Percentiles rank a stretch among this genome's conserved stretches.
These are phyloP conservation scores for Percopsis transmontana DNA, from an alignment of 2,113 vertebrate genomes.

Conservation along the genomic window DNA sequence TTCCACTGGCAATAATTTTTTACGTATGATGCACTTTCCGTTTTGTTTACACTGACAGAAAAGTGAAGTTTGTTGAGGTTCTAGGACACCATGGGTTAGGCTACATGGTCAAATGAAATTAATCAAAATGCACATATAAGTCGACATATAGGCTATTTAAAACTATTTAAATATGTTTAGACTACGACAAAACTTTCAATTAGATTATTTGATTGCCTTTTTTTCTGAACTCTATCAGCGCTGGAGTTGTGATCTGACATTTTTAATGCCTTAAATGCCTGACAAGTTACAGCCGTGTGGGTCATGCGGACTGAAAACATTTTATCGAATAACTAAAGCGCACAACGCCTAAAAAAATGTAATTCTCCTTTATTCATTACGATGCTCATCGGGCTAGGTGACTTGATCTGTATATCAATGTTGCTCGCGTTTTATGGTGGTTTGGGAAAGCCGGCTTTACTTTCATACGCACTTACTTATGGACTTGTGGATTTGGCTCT, in stretches of 20 bases:
- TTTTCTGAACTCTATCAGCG: neutral
- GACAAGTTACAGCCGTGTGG: neutral
- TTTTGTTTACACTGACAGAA: no score
- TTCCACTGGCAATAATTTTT: no score
- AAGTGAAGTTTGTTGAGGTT: no score
- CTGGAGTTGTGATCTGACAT: constrained; percentile 47
- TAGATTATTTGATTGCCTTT: constrained; percentile 5
- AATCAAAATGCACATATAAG: neutral
- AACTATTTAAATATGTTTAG: no score
- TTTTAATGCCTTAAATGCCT: constrained; percentile 21
- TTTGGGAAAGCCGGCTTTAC: constrained; percentile 28
- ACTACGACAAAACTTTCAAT: neutral
- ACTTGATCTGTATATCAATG: constrained; percentile 11
- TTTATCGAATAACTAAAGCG: neutral
- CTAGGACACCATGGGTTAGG: no score
- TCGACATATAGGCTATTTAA: no score
- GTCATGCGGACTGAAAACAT: constrained; percentile 23
- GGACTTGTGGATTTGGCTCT: constrained; percentile 58
- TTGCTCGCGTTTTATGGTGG: constrained; percentile 22
- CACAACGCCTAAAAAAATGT: constrained; percentile 35
- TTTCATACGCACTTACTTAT: constrained; percentile 70
- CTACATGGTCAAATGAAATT: no score
- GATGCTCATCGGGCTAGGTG: constrained; percentile 53
- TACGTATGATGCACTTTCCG: no score
- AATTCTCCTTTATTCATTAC: constrained; percentile 35